Base-by-base conservation (phyloP, 2,888 invertebrate genomes). In the Ornithoptera alexandrae region DNA sequence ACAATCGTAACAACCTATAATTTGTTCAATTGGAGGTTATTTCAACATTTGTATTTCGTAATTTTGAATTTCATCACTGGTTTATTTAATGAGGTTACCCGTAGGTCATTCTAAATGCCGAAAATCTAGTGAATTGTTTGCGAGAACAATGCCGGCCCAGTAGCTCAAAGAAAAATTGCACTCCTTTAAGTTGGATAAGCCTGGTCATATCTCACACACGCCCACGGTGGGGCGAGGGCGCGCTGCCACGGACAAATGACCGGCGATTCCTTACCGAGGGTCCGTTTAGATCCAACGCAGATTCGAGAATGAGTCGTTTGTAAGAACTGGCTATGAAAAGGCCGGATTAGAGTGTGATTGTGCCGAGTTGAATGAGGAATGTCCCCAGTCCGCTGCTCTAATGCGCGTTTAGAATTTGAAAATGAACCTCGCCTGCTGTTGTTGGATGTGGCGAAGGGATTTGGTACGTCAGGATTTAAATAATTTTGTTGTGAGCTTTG, bases 151-250 rank as follows among this genome's bases (percentile, higher is more conserved):
- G 24, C 20, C 2, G 8, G 5, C 58, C 24, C 64, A 22, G 70
- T 70, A 67, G 73, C 71, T 30, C 56, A 64, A 70, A 65, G 70
- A 72, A 64, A 70, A 65, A 72, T 72, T 60, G 70, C 67, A 42
- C 63, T 64, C 30, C 59, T 67, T 62, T 50, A 60, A 46, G 42
- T 24, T 56, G 68, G 62, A 66, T 65, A 67, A 56, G 59, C 58
- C 69, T 61, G 62, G 59, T 30, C 68, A 72, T 70, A 72, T 72
- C 65, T 72, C 72, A 65, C 69, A 64, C 62, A 67, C 70, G 70
- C 70, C 70, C 64, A 70, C 70, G n/a, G 46, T 24, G 63, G 63
- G 67, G 64, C 66, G 66, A 60, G 61, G 61, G 69, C 56, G 56
- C 8, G 53, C 66, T 15, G 63, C 56, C 30, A 46, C 56, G 46